A percentile compares a stretch with the other conserved stretches of the same genome.
phyloP scores from a whole-genome alignment of 2,888 invertebrate species.

The Dioctria linearis region DNA sequence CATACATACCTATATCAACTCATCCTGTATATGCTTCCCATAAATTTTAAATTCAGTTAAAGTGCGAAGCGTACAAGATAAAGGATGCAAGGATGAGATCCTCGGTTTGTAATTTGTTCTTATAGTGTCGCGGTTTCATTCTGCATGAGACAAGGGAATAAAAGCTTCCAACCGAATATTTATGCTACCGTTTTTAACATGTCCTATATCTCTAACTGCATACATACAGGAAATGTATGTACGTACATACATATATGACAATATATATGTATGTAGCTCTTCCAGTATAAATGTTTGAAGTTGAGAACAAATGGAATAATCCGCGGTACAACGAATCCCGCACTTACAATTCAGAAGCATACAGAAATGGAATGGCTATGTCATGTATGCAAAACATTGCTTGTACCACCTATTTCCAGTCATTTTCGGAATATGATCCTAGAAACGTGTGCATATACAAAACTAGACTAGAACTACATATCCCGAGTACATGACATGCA shows the following conservation, averaged over 20 bases:
- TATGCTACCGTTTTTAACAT: constrained; percentile 25
- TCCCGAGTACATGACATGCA: neutral
- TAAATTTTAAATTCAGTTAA: constrained; percentile 32
- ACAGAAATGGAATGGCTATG: constrained; percentile 11
- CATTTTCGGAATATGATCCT: constrained; percentile 10
- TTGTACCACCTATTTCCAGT: constrained; percentile 5
- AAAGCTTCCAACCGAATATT: constrained; percentile 24
- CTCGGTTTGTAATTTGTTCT: constrained; percentile 27
- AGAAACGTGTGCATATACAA: neutral
- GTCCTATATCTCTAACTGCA: neutral
- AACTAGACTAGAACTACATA: neutral
- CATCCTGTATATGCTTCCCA: neutral
- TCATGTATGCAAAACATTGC: neutral
- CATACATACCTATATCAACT: too few species aligned
- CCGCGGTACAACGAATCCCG: constrained; percentile 16
- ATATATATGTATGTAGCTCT: neutral
- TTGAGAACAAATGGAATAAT: constrained; percentile 34
- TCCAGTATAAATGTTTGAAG: constrained; percentile 30
- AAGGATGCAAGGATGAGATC: neutral
- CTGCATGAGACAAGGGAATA: constrained; percentile 19
- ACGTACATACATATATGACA: too few species aligned
- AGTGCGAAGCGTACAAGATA: constrained; percentile 19
- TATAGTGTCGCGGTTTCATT: constrained; percentile 32
- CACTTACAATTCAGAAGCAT: neutral
- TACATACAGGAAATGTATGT: too few species aligned